Conservation (phyloP, 2,113 vertebrate genomes). For the Cettia cetti region DNA sequence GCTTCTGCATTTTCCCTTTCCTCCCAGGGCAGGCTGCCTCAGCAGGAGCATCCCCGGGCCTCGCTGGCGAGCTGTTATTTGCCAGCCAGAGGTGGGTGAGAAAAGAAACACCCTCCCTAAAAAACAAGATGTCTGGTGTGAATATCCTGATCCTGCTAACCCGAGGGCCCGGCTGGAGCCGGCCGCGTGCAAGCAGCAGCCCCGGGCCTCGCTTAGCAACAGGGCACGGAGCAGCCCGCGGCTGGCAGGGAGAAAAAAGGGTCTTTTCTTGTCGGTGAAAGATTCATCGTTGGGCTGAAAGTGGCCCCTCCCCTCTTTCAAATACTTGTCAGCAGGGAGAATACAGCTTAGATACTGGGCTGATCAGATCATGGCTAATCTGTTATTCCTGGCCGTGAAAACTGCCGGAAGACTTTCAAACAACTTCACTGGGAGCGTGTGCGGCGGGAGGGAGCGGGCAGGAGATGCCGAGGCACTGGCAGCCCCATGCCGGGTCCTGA, state of each 20-base stretch:
- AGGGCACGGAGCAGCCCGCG: constrained; percentile 61
- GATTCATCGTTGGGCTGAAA: constrained; percentile 80
- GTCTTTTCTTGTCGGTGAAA: constrained; percentile 74
- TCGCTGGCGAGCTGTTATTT: constrained; percentile 48
- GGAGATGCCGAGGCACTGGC: neutral
- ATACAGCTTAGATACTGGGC: constrained; percentile 78
- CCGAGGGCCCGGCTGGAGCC: constrained; percentile 34
- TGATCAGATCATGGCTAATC: constrained; percentile 90
- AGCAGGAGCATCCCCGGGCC: constrained; percentile 19
- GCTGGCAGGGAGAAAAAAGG: constrained; percentile 69
- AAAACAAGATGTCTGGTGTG: constrained; percentile 70
- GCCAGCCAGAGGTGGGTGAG: constrained; percentile 63
- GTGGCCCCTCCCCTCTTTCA: constrained; percentile 75
- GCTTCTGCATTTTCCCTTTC: neutral
- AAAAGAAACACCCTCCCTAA: neutral
- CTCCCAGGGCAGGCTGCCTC: neutral
- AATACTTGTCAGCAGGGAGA: constrained; percentile 79
- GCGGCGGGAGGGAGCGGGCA: constrained; percentile 11
- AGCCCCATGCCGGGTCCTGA: neutral
- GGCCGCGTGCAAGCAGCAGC: constrained; percentile 58
- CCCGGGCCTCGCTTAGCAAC: constrained; percentile 77
- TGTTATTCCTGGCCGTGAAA: constrained; percentile 84
- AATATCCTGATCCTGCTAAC: constrained; percentile 56
- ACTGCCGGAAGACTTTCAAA: constrained; percentile 84
- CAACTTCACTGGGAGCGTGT: constrained; percentile 78